These are phyloP conservation scores for Saccostrea cuccullata DNA, from an alignment of 1,140 invertebrate genomes.

Conservation along the genomic window DNA sequence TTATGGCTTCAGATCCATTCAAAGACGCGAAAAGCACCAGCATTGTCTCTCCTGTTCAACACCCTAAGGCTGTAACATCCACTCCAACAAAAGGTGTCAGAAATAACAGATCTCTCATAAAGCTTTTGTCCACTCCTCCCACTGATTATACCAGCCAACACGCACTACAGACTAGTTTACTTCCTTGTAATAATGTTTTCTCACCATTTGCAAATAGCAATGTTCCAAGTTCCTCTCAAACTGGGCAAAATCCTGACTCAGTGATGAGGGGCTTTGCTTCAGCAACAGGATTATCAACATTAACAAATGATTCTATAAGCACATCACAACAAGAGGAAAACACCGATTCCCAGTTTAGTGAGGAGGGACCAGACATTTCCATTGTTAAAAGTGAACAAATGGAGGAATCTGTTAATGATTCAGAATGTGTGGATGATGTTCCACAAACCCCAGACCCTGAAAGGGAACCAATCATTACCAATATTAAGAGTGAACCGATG, in stretches of 20 bases:
- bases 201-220: not conserved
- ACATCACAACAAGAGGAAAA: not conserved
- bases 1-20: too few relatives aligned
- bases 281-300: not conserved
- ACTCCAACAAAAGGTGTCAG: not conserved
- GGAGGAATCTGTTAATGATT: not conserved
- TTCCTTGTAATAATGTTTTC: not conserved
- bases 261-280: not conserved
- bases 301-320: not conserved
- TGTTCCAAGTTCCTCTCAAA: not conserved
- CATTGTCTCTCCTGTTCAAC: not conserved
- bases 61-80: not conserved
- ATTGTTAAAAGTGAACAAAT: not conserved
- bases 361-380: not conserved
- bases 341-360: not conserved
- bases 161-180: not conserved
- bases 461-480: not conserved
- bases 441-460: not conserved
- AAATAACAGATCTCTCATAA: not conserved
- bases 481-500: too few relatives aligned
- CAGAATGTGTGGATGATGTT: not conserved
- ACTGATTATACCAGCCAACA: not conserved
- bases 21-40: too few relatives aligned
- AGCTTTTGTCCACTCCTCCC: not conserved
- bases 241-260: not conserved